Base-by-base conservation (phyloP, 2,113 vertebrate species). In the Baryphthengus martii region DNA sequence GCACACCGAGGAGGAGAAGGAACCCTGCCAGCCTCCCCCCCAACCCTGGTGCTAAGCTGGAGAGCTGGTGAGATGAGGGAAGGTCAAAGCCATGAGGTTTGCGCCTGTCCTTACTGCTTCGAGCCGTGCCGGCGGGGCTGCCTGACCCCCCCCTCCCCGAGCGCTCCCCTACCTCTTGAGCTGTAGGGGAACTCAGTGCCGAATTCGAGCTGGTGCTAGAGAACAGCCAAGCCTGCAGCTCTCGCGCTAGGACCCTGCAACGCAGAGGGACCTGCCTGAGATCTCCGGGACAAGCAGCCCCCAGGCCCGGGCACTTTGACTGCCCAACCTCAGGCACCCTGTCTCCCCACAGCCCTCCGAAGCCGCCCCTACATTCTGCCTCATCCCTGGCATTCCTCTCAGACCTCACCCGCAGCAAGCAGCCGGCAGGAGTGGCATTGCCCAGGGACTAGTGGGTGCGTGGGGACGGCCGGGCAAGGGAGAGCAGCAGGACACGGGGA, bases 221-320 rank as follows among this genome's bases (percentile, higher is more conserved):
- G 58, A 76, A 39, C 49, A 75, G 91, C 88, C 85, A 84, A 78
- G 81, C 77, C 87, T 80, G 65, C 13, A 4, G 52, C 55, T 91
- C 84, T 53, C 4, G 5, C 2, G 35, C 91, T 56, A 44, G 35
- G 62, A 70, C 67, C 88, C 88, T 95, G 90, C 79, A 95, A 52
- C 0, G 85, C 85, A 91, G 91, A 94, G 76, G 59, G 91, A 91
- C 77, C 84, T 77, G 66, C 78, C 87, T 66, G 67, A 94, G 74
- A 85, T n/a, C 50, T 88, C 67, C 28, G 10, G 67, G 42, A 50
- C 21, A n/a, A 63, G 88, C 62, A 76, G 42, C 25, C 26, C 49
- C 33, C 68, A 53, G 6, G 11, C 62, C 44, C 2, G 6, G 65
- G 33, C 25, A 74, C 13, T 28, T 62, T 71, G 17, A 44, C 56